These are phyloP conservation scores for Sisor rabdophorus DNA, from an alignment of 2,113 vertebrate species.

Conservation along the genomic window DNA sequence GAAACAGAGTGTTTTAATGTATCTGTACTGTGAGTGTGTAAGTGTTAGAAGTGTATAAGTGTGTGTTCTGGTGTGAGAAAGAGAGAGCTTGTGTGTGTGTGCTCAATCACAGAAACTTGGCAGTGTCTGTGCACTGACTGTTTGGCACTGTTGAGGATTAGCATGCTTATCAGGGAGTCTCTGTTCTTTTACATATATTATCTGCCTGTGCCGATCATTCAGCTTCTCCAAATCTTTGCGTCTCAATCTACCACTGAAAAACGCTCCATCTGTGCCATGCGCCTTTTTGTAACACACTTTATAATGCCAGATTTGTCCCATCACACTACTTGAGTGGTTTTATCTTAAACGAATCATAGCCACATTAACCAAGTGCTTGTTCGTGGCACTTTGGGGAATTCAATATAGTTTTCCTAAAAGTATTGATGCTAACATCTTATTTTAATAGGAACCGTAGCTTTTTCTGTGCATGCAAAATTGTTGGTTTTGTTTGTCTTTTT, in stretches of 20 bases:
- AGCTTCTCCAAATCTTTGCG: conserved; percentile 46
- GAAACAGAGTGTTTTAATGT: conserved; percentile 40
- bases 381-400: conserved; percentile 7
- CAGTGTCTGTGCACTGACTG: conserved; percentile 47
- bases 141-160: conserved; percentile 48
- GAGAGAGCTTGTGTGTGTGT: conserved; percentile 47
- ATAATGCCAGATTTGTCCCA: conserved; percentile 47
- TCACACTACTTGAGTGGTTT: conserved; percentile 36
- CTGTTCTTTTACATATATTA: conserved; percentile 57
- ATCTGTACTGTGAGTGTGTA: conserved; percentile 43
- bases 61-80: conserved; percentile 9
- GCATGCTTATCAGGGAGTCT: conserved; percentile 52
- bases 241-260: conserved; percentile 49
- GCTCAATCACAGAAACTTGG: conserved; percentile 64
- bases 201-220: conserved; percentile 48
- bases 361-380: neutral
- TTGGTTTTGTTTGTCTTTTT: neutral
- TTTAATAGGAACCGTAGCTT: neutral
- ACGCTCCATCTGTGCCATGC: conserved; percentile 51
- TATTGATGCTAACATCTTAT: conserved; percentile 5
- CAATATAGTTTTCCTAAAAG: neutral
- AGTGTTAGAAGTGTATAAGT: conserved; percentile 11
- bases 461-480: neutral
- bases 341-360: conserved; percentile 31
- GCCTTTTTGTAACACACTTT: conserved; percentile 51